Conservation (phyloP, 2,113 vertebrate species). For the Oenanthe melanoleuca region DNA sequence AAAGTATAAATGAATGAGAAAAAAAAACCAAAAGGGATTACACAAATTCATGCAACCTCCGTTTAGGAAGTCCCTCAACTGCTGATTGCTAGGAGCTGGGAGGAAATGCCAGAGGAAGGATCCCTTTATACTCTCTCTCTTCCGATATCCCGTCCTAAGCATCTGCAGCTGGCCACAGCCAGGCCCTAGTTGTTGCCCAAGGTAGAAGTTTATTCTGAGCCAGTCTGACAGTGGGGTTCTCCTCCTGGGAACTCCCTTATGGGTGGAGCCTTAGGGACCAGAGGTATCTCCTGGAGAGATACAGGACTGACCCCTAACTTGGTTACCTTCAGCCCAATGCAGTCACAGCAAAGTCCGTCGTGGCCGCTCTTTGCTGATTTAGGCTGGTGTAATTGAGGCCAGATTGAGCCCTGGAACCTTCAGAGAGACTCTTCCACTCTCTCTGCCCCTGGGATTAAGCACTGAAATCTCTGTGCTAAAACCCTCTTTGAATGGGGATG, state of each 20-base stretch:
- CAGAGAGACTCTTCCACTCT: slow-evolving; percentile 31
- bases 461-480: slow-evolving; percentile 40
- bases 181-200: not conserved
- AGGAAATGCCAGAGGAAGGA: slow-evolving; percentile 38
- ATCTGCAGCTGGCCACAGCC: slow-evolving; percentile 18
- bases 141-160: slow-evolving; percentile 37
- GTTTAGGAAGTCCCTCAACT: slow-evolving; percentile 51
- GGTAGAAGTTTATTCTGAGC: not conserved
- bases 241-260: not conserved
- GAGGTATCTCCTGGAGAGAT: not conserved
- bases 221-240: not conserved
- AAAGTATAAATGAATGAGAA: slow-evolving; percentile 49
- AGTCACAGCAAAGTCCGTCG: accelerated
- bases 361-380: not conserved
- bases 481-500: slow-evolving; percentile 36
- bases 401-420: slow-evolving; percentile 53
- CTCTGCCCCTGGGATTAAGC: slow-evolving; percentile 42
- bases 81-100: not conserved
- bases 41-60: slow-evolving; percentile 30
- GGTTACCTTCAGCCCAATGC: accelerated
- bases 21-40: not conserved
- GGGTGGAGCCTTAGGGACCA: not conserved
- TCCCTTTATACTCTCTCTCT: slow-evolving; percentile 48
- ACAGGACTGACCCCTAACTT: accelerated
- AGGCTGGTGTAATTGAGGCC: slow-evolving; percentile 40